Evolutionary conservation across 2,888 invertebrate species (phyloP), one percentile per base, ranked within the genome.

Genomic region (Cepaea hortensis): DNA sequence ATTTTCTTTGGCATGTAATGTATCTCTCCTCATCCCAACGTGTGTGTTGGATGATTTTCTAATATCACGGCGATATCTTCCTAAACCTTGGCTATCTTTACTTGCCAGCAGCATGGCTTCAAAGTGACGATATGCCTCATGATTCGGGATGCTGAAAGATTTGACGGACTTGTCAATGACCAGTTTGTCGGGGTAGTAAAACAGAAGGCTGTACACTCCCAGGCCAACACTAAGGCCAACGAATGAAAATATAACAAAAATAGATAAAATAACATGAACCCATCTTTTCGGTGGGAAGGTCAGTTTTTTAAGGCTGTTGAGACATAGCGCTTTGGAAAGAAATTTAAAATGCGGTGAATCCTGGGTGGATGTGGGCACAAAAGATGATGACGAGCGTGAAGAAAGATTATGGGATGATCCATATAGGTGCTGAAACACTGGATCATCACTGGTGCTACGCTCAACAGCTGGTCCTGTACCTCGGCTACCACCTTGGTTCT

Each of bases 61-160:
- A 70, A 11, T 79, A 18, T 87, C 86, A 50, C 86, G 72, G 23
- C 80, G 76, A 72, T 23, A 79, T 70, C 83, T 75, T 20, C 80
- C 65, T n/a, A 9, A 55, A 13, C 77, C 68, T 18, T 81, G 55
- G 79, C 87, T 89, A 72, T 87, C 87, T 68, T 88, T 89, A 77
- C 88, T 87, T 3, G 91, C 92, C 9, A 90, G 83, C 75, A 91
- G 88, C 46, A 93, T 87, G 5, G 93, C 92, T 61, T 92, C 92
- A 84, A 90, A 92, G 79, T 92, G 87, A 55, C 90, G 86, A 13
- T 93, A 93, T 2, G 91, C 93, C 80, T 90, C 86, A 85, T 93
- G 93, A 84, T 93, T 91, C 61, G 93, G 93, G 88, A 93, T 93
- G 84, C 90, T 90, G 88, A 93, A 93, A 20, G 93, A 91, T 70